A percentile compares a stretch with the other conserved stretches of the same genome.
phyloP scores from a whole-genome alignment of 2,888 invertebrate species.

The Iselma pallidipennis region DNA sequence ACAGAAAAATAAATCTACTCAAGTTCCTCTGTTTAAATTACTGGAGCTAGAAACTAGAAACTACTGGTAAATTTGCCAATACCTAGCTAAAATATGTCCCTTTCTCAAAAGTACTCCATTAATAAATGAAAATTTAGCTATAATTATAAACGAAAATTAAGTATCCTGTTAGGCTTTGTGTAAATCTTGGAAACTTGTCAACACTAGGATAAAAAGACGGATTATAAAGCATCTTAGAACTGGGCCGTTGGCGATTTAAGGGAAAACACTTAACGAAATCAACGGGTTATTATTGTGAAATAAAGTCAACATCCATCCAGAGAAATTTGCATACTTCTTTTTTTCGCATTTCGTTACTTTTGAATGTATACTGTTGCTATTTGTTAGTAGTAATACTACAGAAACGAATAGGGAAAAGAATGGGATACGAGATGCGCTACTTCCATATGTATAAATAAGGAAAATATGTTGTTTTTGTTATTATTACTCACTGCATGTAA shows the following conservation, averaged over 20 bases:
- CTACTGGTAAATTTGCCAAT: too few species aligned
- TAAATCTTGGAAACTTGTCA: too few species aligned
- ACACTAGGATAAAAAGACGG: too few species aligned
- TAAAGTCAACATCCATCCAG: not conserved
- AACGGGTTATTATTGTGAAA: not conserved
- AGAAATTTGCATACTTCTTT: not conserved
- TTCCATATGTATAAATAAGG: slow-evolving; percentile 8
- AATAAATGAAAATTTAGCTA: too few species aligned
- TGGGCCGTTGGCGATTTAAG: not conserved
- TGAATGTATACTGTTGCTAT: not conserved
- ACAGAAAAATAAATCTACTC: too few species aligned
- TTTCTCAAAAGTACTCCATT: too few species aligned
- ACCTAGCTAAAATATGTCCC: too few species aligned
- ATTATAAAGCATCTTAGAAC: too few species aligned
- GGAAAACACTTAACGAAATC: not conserved
- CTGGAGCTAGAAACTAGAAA: too few species aligned
- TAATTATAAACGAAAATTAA: too few species aligned
- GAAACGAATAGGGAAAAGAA: not conserved
- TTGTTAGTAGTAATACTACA: not conserved
- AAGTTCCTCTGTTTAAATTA: too few species aligned
- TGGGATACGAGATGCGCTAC: not conserved
- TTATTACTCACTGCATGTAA: not conserved
- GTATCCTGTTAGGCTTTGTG: too few species aligned
- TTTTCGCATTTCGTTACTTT: not conserved
- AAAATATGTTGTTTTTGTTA: slow-evolving; percentile 10